Evolutionary conservation across 1,140 invertebrate genomes (phyloP).

Genomic region (Drosophila equinoxialis): DNA sequence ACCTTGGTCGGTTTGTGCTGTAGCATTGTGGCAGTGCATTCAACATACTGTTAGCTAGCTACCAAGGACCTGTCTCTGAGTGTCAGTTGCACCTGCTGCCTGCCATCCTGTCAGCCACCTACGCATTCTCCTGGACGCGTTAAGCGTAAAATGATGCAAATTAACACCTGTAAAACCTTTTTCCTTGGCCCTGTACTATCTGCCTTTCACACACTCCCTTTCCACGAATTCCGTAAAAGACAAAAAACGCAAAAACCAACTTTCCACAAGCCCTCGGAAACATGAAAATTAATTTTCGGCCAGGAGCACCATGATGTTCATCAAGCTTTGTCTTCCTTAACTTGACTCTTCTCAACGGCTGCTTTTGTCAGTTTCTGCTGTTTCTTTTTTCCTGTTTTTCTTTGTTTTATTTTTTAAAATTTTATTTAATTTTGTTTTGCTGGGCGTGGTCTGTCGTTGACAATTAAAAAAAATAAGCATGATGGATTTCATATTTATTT

Average conservation of each 20-base stretch:
- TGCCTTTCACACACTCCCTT: too few relatives aligned
- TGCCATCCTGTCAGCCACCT: constrained; percentile 24
- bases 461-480: constrained; percentile 51
- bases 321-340: constrained; percentile 10
- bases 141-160: constrained; percentile 67
- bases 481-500: constrained; percentile 22
- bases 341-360: constrained; percentile 24
- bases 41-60: not conserved
- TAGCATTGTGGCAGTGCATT: not conserved
- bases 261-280: not conserved
- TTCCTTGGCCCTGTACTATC: constrained; percentile 14
- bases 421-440: constrained; percentile 22
- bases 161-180: constrained; percentile 49
- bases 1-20: not conserved
- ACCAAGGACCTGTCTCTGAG: constrained; percentile 38
- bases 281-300: constrained; percentile 11
- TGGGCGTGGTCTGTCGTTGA: constrained; percentile 38
- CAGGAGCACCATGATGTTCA: not conserved
- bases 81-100: constrained; percentile 42
- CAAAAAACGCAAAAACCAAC: not conserved
- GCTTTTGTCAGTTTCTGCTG: constrained; percentile 32
- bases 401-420: not conserved
- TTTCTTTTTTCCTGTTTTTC: too few relatives aligned
- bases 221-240: too few relatives aligned
- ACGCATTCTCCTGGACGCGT: constrained; percentile 31